Evolutionary conservation across 2,888 invertebrate species (phyloP).

Genomic region (Campoplex nolae): DNA sequence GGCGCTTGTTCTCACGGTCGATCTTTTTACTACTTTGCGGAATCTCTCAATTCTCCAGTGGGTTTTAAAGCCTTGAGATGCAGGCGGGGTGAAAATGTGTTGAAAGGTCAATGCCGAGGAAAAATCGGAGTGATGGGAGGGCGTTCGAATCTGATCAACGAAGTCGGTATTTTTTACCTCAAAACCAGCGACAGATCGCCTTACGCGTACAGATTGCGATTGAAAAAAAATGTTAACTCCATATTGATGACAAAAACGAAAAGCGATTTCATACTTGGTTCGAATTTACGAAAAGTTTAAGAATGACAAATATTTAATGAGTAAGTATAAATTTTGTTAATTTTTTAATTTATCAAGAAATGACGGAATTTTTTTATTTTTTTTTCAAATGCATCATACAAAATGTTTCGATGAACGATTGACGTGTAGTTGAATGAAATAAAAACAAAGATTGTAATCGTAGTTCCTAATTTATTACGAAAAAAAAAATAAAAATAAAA

Average conservation of each 20-base stretch:
- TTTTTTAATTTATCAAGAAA: neutral
- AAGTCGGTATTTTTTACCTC: neutral
- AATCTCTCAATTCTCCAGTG: conserved; percentile 57
- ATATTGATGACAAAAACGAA: too few species aligned
- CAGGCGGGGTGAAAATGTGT: neutral
- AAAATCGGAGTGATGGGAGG: conserved; percentile 10
- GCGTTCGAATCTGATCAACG: neutral
- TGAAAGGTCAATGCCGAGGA: conserved; percentile 3
- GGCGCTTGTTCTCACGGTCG: conserved; percentile 68
- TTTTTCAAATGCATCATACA: neutral
- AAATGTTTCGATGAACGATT: neutral
- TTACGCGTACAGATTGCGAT: neutral
- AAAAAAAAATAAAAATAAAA: neutral
- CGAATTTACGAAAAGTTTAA: neutral
- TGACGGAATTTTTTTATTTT: neutral
- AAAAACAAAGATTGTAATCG: neutral
- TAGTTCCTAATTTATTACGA: neutral
- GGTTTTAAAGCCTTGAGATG: conserved; percentile 4
- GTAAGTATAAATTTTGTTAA: neutral
- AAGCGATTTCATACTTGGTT: neutral
- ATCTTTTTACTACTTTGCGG: conserved; percentile 67
- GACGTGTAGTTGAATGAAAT: neutral
- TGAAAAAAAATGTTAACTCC: neutral
- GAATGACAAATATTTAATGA: neutral
- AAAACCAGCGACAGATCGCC: neutral